These are phyloP conservation scores for Trematomus bernacchii DNA, from an alignment of 2,797 vertebrate genomes.

Conservation along the genomic window DNA sequence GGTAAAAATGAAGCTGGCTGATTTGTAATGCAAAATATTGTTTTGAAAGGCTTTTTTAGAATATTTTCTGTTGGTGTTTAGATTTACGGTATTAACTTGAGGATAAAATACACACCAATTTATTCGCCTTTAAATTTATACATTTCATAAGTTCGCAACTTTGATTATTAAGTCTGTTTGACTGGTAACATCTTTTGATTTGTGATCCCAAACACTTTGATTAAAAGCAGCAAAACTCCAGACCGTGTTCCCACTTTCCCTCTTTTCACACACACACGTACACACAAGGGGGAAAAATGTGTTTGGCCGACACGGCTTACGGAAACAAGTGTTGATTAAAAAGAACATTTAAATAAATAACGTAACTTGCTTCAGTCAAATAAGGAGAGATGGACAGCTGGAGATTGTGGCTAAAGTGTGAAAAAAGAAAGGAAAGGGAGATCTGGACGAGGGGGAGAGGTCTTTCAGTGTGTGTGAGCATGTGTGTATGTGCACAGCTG, in stretches of 20 bases:
- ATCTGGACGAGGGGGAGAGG: conserved; percentile 29
- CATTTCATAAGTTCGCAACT: conserved; percentile 39
- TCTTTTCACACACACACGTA: conserved; percentile 8
- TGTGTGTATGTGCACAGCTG: conserved; percentile 55
- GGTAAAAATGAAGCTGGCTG: conserved; percentile 52
- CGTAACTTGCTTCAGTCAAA: conserved; percentile 39
- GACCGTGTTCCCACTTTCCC: conserved; percentile 27
- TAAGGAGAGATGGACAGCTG: conserved; percentile 32
- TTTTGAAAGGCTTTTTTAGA: conserved; percentile 39
- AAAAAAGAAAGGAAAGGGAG: conserved; percentile 43
- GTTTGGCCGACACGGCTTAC: conserved; percentile 32
- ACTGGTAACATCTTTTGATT: conserved; percentile 55
- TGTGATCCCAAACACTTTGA: conserved; percentile 53
- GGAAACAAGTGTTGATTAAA: conserved; percentile 60
- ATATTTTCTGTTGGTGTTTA: conserved; percentile 39
- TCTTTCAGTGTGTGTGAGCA: conserved; percentile 24
- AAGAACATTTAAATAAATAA: conserved; percentile 53
- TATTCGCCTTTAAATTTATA: conserved; percentile 25
- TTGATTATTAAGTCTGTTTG: conserved; percentile 62
- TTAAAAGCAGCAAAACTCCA: conserved; percentile 62
- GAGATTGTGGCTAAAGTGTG: conserved; percentile 20
- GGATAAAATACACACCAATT: conserved; percentile 19
- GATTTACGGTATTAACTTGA: conserved; percentile 14
- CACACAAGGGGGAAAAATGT: conserved; percentile 30
- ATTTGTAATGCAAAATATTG: conserved; percentile 53